Conservation (phyloP, 2,888 invertebrate genomes). For the Cataglyphis livida region DNA sequence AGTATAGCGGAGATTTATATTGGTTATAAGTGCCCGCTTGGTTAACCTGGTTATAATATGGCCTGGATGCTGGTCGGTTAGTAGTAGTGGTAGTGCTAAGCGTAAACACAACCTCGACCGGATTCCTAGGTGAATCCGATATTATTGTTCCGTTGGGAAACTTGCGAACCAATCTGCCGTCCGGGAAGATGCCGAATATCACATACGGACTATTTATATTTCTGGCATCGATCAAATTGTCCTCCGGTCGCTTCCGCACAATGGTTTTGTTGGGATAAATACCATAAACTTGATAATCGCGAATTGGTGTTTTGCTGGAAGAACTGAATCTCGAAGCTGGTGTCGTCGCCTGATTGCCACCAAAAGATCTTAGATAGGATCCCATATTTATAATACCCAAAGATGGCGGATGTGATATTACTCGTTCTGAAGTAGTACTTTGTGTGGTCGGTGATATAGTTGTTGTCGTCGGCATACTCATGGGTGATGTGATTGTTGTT, state of each 20-base stretch:
- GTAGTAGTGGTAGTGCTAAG: slow-evolving; percentile 84
- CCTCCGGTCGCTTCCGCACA: slow-evolving; percentile 91
- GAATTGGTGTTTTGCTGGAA: slow-evolving; percentile 86
- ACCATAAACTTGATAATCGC: slow-evolving; percentile 91
- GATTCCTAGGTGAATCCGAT: slow-evolving; percentile 87
- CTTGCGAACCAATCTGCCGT: slow-evolving; percentile 92
- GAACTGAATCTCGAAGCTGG: slow-evolving; percentile 81
- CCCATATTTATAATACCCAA: slow-evolving; percentile 49
- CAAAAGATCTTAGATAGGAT: slow-evolving; percentile 79
- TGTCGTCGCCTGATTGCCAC: slow-evolving; percentile 77
- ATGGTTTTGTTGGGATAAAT: slow-evolving; percentile 93
- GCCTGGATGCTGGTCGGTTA: slow-evolving; percentile 81
- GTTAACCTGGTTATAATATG: slow-evolving; percentile 80
- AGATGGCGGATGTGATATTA: slow-evolving; percentile 23
- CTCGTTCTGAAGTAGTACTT: neutral
- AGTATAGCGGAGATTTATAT: slow-evolving; percentile 75
- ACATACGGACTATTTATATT: slow-evolving; percentile 91
- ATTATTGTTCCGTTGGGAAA: slow-evolving; percentile 93
- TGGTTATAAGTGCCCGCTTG: slow-evolving; percentile 78
- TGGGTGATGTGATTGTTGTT: slow-evolving; percentile 78
- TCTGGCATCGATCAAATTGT: slow-evolving; percentile 89
- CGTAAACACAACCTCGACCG: slow-evolving; percentile 84
- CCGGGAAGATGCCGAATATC: slow-evolving; percentile 92
- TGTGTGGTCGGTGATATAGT: slow-evolving; percentile 82
- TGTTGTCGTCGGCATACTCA: slow-evolving; percentile 83